These are phyloP conservation scores for Nestor notabilis DNA, from an alignment of 2,113 vertebrate genomes.

Conservation along the genomic window DNA sequence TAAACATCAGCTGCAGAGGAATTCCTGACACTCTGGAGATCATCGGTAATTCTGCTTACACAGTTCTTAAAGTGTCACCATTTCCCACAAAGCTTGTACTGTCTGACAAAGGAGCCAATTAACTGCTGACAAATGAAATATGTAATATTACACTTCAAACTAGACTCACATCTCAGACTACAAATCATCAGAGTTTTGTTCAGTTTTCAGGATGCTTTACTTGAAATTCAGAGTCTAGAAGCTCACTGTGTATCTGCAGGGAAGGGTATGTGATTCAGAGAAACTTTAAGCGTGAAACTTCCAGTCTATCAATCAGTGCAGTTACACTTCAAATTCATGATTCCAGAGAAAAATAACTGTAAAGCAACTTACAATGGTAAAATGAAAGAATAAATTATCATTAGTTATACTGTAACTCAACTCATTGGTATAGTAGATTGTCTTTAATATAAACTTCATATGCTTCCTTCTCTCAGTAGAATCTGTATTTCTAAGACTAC, in stretches of 20 bases:
- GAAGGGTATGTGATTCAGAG: background rate
- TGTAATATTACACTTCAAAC: background rate
- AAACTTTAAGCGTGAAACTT: background rate
- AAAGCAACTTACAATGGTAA: background rate
- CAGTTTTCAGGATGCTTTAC: background rate
- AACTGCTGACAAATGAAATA: background rate
- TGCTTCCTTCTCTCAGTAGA: background rate
- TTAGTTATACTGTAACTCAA: background rate
- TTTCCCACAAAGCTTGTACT: background rate
- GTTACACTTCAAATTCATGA: background rate
- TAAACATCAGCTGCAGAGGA: background rate
- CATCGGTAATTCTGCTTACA: background rate
- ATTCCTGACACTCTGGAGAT: background rate
- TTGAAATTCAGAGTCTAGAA: background rate
- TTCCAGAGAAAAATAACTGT: background rate
- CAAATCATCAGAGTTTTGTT: background rate
- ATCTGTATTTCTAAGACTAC: background rate
- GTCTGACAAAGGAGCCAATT: background rate
- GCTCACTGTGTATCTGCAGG: background rate
- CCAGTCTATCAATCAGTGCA: background rate
- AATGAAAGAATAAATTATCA: background rate
- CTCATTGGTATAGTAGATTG: background rate
- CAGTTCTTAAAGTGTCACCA: background rate
- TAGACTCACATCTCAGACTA: background rate
- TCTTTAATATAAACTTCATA: background rate